Base-by-base conservation (phyloP, 2,797 vertebrate species). In the Eulemur rubriventer region DNA sequence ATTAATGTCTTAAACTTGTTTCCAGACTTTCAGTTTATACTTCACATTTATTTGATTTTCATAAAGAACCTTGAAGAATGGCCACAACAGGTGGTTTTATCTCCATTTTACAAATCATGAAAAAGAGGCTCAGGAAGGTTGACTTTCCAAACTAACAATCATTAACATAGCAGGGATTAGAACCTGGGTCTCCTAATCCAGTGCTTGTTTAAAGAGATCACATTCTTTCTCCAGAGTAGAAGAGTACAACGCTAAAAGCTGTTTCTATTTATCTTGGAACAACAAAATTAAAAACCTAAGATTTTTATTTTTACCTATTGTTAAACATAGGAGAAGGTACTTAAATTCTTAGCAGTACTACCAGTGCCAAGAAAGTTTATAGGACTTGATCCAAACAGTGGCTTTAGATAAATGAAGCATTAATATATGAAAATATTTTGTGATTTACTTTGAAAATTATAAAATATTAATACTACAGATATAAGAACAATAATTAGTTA, bases 11-110 rank as follows among this genome's bases (percentile, higher is more conserved):
- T 95, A 78, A 91, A 76, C 48, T 72, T 81, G 12, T 61, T 89
- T 91, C 52, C 7, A 26, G 30, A 79, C 16, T 92, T 89, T 88
- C 3, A 83, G 72, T n/a, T 94, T 84, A 72, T 89, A 87, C 22
- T 78, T 96, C 30, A n/a, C 24, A 79, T 89, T 92, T 69, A 70
- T 76, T 70, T 96, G 57, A 76, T 90, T 26, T 79, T 88, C 33
- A 72, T 87, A 88, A 95, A 95, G 59, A 92, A 82, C 48, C 76
- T 94, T 95, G n/a, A 88, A 70, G 80, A 89, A n/a, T 18, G 82
- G 26, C 17, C 9, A 33, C 13, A 78, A 72, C 10, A 89, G 18
- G 22, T 43, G 7, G 33, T 94, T 95, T 96, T 86, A 80, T 86
- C 43, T 80, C 73, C 20, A 91, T 63, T 81, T 95, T 93, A 91